Percentiles rank a stretch among this genome's conserved stretches.
Conservation (phyloP, 2,113 vertebrate species). For the Istiophorus platypterus region DNA sequence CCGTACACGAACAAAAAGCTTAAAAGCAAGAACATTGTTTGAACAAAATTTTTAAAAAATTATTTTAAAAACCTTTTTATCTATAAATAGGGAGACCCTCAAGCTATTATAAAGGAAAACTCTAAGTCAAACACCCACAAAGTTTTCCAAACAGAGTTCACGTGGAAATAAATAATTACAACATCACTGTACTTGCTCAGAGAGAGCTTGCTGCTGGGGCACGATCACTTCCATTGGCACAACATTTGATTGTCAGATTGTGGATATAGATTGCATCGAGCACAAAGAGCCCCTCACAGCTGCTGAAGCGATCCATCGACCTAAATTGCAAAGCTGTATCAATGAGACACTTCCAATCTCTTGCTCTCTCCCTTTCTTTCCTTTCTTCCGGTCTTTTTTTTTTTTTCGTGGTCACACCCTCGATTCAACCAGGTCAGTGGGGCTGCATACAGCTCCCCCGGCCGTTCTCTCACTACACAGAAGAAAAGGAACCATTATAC, state of each 20-base stretch:
- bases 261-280: constrained; percentile 58
- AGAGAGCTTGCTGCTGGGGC: constrained; percentile 40
- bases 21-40: not conserved
- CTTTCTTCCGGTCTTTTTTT: not conserved
- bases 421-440: constrained; percentile 66
- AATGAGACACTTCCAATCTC: constrained; percentile 61
- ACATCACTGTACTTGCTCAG: constrained; percentile 71
- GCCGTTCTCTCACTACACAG: constrained; percentile 55
- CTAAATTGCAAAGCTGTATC: constrained; percentile 55
- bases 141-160: constrained; percentile 29
- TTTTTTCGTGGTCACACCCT: constrained; percentile 45
- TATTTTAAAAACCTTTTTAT: not conserved
- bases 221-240: constrained; percentile 56
- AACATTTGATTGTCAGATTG: constrained; percentile 68
- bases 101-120: not conserved
- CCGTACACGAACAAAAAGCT: constrained; percentile 11
- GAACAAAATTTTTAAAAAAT: too few relatives aligned
- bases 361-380: constrained; percentile 29
- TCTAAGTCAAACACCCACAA: constrained; percentile 10
- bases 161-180: constrained; percentile 70
- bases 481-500: constrained; percentile 49
- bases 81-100: not conserved
- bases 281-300: constrained; percentile 56
- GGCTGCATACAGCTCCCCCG: constrained; percentile 52
- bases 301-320: constrained; percentile 60